phyloP scores from a whole-genome alignment of 2,888 invertebrate species.

The Stenchaetothrips biformis region DNA sequence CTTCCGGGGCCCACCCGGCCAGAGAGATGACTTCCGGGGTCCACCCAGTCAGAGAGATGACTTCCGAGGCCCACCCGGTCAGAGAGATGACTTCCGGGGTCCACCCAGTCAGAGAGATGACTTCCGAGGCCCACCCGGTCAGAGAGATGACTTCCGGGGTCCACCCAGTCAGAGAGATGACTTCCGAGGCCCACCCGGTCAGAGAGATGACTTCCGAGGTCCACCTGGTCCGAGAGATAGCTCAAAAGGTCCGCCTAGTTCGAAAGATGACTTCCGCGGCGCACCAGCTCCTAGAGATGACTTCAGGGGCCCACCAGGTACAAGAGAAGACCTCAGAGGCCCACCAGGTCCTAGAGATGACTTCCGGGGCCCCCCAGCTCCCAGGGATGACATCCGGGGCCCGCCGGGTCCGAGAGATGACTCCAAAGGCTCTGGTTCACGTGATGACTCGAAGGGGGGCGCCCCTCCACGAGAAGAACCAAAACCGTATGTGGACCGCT shows the following conservation, averaged over 20 bases:
- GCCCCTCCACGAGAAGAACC: no score
- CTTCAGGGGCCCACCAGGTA: conserved; percentile 27
- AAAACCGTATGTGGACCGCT: background rate
- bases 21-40: conserved; percentile 29
- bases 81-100: conserved; percentile 10
- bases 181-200: background rate
- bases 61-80: conserved; percentile 12
- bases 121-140: conserved; percentile 27
- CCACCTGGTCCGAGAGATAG: conserved; percentile 18
- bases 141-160: conserved; percentile 27
- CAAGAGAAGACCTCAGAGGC: conserved; percentile 26
- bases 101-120: conserved; percentile 27
- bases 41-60: conserved; percentile 28
- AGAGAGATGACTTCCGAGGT: conserved; percentile 27
- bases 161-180: background rate
- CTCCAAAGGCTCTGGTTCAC: conserved; percentile 15
- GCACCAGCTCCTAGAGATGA: conserved; percentile 29
- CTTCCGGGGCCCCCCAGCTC: background rate
- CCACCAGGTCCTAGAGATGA: conserved; percentile 25
- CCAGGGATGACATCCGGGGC: background rate
- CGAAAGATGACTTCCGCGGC: conserved; percentile 28
- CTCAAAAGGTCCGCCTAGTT: conserved; percentile 24
- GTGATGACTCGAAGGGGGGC: background rate
- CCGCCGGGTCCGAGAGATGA: conserved; percentile 24
- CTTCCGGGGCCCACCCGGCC: background rate